Conservation (phyloP, 2,113 vertebrate species). For the Sceloporus undulatus region DNA sequence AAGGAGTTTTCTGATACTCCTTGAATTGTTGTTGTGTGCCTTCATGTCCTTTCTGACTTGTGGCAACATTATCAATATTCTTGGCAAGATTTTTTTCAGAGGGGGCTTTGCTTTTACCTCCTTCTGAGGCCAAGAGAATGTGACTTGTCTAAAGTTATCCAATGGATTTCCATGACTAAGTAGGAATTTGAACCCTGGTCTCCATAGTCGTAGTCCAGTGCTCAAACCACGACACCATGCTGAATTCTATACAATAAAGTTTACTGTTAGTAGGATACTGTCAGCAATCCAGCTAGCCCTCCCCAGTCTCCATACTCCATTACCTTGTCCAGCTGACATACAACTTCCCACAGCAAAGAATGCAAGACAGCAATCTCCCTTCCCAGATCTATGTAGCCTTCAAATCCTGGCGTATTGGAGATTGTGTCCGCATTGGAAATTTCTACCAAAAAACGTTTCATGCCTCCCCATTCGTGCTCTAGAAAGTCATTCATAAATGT, state of each 20-base stretch:
- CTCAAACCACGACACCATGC: too few relatives aligned
- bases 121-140: too few relatives aligned
- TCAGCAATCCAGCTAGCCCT: rapidly evolving
- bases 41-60: too few relatives aligned
- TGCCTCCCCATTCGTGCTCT: constrained; percentile 95
- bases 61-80: too few relatives aligned
- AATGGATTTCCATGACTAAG: too few relatives aligned
- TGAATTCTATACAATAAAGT: constrained; percentile 12
- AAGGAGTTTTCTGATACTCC: constrained; percentile 39
- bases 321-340: constrained; percentile 97
- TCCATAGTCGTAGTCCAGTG: too few relatives aligned
- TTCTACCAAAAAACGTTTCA: constrained; percentile 95
- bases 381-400: constrained; percentile 96
- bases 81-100: too few relatives aligned
- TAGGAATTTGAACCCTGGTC: too few relatives aligned
- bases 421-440: constrained; percentile 94
- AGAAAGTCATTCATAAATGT: constrained; percentile 98
- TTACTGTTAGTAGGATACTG: constrained; percentile 34
- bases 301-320: constrained; percentile 53
- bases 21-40: not conserved
- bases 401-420: constrained; percentile 91
- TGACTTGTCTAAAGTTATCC: too few relatives aligned
- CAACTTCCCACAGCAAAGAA: constrained; percentile 93
- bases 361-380: constrained; percentile 94
- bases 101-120: too few relatives aligned